phyloP scores from a whole-genome alignment of 2,797 vertebrate species.

The Triplophysa bombifrons region DNA sequence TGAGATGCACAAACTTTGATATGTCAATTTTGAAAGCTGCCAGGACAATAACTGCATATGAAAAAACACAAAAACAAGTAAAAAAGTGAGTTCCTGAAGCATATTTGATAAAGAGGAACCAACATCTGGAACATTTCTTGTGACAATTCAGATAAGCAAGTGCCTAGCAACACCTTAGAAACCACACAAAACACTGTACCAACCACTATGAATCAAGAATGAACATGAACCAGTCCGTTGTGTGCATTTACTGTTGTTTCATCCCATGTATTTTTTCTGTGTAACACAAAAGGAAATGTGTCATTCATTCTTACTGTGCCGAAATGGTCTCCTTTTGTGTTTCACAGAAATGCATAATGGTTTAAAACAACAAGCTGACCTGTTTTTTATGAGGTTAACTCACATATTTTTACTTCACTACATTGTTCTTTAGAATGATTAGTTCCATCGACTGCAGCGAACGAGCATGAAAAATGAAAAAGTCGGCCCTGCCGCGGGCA shows the following conservation, averaged over 20 bases:
- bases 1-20: not conserved
- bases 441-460: constrained; percentile 26
- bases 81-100: too few species aligned
- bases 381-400: constrained; percentile 11
- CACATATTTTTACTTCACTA: constrained; percentile 1
- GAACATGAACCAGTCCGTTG: too few species aligned
- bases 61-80: too few species aligned
- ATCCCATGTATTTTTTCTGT: not conserved
- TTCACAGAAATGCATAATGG: too few species aligned
- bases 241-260: too few species aligned
- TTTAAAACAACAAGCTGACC: not conserved
- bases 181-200: not conserved
- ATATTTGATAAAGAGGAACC: too few species aligned
- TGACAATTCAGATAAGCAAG: not conserved
- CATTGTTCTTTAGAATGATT: constrained; percentile 32
- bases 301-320: too few species aligned
- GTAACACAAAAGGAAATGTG: not conserved
- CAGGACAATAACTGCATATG: too few species aligned
- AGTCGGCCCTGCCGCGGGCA: constrained; percentile 26
- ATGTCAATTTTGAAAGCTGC: too few species aligned
- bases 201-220: not conserved
- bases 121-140: not conserved
- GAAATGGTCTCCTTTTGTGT: too few species aligned
- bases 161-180: not conserved
- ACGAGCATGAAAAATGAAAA: constrained; percentile 29